These are phyloP conservation scores for Protaetia brevitarsis DNA, from an alignment of 1,140 invertebrate genomes.

Conservation along the genomic window DNA sequence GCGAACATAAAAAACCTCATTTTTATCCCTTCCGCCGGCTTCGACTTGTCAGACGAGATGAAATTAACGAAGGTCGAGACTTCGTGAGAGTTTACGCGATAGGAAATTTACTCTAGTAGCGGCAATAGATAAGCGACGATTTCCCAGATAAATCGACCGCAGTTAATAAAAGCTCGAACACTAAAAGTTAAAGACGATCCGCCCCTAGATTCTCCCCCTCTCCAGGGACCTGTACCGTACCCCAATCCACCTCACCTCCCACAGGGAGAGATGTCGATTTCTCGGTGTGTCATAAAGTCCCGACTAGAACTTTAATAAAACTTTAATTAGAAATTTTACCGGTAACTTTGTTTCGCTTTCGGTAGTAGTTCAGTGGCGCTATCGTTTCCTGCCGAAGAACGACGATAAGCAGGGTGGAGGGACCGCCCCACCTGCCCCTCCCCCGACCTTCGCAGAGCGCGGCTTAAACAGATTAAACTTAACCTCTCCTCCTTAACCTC, in stretches of 20 bases:
- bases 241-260: neutral
- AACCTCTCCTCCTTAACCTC: neutral
- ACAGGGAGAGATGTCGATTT: neutral
- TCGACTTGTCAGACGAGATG: no score
- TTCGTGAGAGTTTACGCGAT: no score
- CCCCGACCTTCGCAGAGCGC: neutral
- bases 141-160: neutral
- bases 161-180: neutral
- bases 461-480: neutral
- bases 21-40: no score
- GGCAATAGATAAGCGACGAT: neutral
- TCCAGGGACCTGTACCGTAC: neutral
- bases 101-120: no score
- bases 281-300: slow-evolving; percentile 24
- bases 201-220: neutral
- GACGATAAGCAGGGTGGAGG: no score
- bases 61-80: no score
- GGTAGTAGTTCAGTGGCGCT: neutral
- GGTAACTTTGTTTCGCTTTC: neutral
- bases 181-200: neutral
- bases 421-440: no score
- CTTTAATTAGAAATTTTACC: slow-evolving; percentile 31
- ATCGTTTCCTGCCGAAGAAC: neutral
- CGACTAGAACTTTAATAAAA: slow-evolving; percentile 33
- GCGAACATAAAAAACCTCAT: no score